Evolutionary conservation across 2,888 invertebrate species (phyloP), one percentile per base, ranked within the genome.

Genomic region (Nomada goodeniana): DNA sequence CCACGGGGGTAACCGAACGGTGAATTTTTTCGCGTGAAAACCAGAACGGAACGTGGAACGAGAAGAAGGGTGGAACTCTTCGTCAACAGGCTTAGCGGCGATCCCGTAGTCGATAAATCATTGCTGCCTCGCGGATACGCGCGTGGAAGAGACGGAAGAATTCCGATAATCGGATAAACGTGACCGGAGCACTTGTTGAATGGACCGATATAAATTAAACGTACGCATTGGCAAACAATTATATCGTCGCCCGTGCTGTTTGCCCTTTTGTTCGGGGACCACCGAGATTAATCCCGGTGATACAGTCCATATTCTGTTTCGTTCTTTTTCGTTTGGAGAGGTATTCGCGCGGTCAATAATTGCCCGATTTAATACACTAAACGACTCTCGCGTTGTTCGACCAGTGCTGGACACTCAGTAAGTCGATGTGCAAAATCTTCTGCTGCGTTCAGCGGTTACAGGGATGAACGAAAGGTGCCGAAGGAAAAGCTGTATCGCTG

Each of bases 131-230:
- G 71, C 68, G 64, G 50, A 52, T 57, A 59, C 74, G 53, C 53
- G 44, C 55, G 23, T 42, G 64, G 42, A 69, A 82, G 72, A 72
- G 83, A 72, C 70, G 61, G 65, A 83, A 83, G 72, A 82, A 83
- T 82, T 82, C 83, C 78, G 83, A 83, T 83, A 83, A 83, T 83
- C 83, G 78, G 83, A 75, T 72, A 61, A 76, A 78, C 83, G 59
- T 78, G 83, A 76, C 82, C 59, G 78, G 78, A 67, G 75, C 83
- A 83, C 83, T 83, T 83, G 83, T 83, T 83, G 83, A 83, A 82
- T 75, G 71, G 52, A 55, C 26, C 63, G 59, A 74, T 77, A 75
- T 70, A 75, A 77, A 75, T 82, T 67, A 70, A 83, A 67, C 60
- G 76, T 70, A 53, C 63, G 42, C 72, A 63, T 64, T 50, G 68